Evolutionary conservation across 1,140 invertebrate genomes (phyloP).

Genomic region (Thaumetopoea pityocampa): DNA sequence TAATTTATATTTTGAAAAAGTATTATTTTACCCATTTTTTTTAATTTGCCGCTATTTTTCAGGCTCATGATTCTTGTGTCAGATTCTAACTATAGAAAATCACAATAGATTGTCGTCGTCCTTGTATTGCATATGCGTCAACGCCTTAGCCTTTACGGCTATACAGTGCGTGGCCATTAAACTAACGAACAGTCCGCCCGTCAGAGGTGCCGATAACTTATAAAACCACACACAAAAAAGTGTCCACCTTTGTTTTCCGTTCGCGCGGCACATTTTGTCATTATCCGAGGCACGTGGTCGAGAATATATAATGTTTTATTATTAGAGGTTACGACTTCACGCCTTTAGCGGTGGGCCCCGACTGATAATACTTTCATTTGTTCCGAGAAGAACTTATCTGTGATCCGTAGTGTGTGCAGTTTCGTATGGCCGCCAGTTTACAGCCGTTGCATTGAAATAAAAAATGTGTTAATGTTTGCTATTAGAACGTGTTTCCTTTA

Average conservation of each 20-base stretch:
- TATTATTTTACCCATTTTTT: too few species aligned
- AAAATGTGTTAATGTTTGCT: too few species aligned
- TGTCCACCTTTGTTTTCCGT: conserved; percentile 54
- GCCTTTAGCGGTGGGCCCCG: conserved; percentile 46
- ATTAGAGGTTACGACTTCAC: conserved; percentile 68
- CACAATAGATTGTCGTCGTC: too few species aligned
- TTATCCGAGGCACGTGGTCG: conserved; percentile 64
- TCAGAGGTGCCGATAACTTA: conserved; percentile 49
- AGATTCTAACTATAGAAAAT: too few species aligned
- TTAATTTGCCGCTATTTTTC: too few species aligned
- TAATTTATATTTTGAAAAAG: too few species aligned
- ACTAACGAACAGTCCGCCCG: conserved; percentile 29
- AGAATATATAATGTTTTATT: conserved; percentile 74
- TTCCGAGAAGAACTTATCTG: conserved; percentile 63
- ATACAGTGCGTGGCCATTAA: conserved; percentile 26
- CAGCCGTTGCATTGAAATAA: conserved; percentile 13
- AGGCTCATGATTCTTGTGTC: too few species aligned
- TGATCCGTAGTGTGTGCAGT: conserved; percentile 13
- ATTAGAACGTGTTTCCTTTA: too few species aligned
- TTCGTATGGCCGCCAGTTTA: conserved; percentile 14
- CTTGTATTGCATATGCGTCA: conserved; percentile 3
- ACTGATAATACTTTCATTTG: conserved; percentile 63
- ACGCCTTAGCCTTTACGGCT: conserved; percentile 2
- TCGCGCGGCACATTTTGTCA: conserved; percentile 55
- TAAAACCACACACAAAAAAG: conserved; percentile 47